Evolutionary conservation across 2,888 invertebrate genomes (phyloP).

Genomic region (Drosophila nr. perissopoda): DNA sequence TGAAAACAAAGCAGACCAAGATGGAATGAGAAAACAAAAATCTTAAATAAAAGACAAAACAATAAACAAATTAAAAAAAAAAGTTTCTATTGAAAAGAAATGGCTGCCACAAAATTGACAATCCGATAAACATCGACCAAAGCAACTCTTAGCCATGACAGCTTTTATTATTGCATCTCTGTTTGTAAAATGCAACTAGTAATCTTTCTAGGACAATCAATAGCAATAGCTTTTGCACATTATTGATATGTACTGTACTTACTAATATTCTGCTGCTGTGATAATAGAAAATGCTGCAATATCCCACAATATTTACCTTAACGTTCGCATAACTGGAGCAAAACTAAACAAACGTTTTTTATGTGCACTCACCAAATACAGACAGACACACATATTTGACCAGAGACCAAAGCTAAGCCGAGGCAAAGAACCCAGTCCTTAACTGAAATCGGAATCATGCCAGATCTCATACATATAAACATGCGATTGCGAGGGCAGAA

Average conservation of each 20-base stretch:
- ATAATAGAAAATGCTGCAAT: constrained; percentile 6
- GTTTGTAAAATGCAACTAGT: not conserved
- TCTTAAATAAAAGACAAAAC: not conserved
- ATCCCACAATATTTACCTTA: constrained; percentile 37
- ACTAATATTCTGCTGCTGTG: constrained; percentile 8
- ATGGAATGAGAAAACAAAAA: not conserved
- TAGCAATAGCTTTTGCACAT: not conserved
- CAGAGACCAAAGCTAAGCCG: constrained; percentile 7
- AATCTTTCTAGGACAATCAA: not conserved
- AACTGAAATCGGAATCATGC: constrained; percentile 11
- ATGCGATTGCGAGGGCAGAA: constrained; percentile 41
- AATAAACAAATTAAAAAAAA: constrained; percentile 4
- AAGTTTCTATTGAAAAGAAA: constrained; percentile 1
- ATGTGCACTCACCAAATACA: constrained; percentile 23
- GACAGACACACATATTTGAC: constrained; percentile 18
- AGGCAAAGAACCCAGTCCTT: constrained; percentile 2
- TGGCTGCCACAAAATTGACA: not conserved
- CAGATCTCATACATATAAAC: constrained; percentile 55
- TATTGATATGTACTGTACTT: not conserved
- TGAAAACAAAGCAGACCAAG: not conserved
- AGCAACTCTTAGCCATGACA: not conserved
- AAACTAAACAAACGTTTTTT: constrained; percentile 34
- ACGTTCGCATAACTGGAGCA: constrained; percentile 13
- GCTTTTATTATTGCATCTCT: not conserved
- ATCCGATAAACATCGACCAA: not conserved